Percentiles rank a stretch among this genome's conserved stretches.
Conservation (phyloP, 2,113 vertebrate genomes). For the Ahaetulla prasina region DNA sequence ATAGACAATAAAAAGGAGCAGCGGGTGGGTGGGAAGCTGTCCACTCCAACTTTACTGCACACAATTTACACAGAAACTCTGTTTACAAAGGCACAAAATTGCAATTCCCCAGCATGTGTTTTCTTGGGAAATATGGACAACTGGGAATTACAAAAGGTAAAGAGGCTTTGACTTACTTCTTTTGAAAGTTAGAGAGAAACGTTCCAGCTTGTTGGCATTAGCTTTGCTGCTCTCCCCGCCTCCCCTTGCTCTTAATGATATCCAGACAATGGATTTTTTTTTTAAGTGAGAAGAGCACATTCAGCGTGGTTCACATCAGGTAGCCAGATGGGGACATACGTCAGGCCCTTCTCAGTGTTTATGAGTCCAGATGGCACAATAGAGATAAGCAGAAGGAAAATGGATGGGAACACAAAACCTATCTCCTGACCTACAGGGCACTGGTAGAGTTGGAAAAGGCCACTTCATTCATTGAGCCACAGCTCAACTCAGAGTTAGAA, state of each 20-base stretch:
- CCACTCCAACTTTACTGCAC: not conserved
- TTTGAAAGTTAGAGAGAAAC: not conserved
- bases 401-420: not conserved
- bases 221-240: not conserved
- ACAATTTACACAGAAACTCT: not conserved
- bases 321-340: not conserved
- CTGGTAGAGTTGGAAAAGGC: not conserved
- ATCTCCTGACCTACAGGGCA: not conserved
- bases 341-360: not conserved
- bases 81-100: not conserved
- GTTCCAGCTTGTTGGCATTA: not conserved
- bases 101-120: not conserved
- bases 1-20: not conserved
- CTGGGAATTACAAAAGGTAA: not conserved
- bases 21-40: not conserved
- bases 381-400: not conserved
- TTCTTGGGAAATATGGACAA: not conserved
- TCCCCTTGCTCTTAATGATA: not conserved
- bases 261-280: not conserved
- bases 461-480: not conserved
- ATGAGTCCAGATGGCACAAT: not conserved
- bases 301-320: not conserved
- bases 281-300: not conserved
- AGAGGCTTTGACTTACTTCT: not conserved
- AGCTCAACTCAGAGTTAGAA: not conserved